Percentiles rank a stretch among this genome's conserved stretches.
phyloP scores from a whole-genome alignment of 2,113 vertebrate species.

The Eonycteris spelaea region DNA sequence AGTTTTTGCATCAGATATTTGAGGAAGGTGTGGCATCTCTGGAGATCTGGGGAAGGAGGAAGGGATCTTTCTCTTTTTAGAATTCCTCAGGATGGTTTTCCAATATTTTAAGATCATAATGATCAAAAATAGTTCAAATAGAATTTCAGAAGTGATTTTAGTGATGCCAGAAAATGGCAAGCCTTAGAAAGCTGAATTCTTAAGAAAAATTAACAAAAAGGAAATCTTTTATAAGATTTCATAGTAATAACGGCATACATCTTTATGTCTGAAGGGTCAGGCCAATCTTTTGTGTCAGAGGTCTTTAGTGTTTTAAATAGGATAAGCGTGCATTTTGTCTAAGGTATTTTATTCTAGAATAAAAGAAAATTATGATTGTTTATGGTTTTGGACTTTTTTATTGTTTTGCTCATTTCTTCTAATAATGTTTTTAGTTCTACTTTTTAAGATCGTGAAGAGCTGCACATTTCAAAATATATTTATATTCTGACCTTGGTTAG shows the following conservation, averaged over 20 bases:
- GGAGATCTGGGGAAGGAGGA: background rate
- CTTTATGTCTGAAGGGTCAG: background rate
- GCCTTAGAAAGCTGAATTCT: conserved; percentile 32
- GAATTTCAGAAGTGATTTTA: conserved; percentile 1
- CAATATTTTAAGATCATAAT: background rate
- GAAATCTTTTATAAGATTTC: background rate
- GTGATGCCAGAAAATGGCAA: background rate
- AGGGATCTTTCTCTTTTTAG: background rate
- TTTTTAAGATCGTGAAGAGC: background rate
- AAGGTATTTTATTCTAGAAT: conserved; percentile 38
- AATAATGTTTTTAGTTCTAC: background rate
- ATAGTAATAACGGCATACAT: background rate
- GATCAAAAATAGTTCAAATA: conserved; percentile 7
- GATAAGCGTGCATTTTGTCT: background rate
- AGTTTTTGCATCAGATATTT: background rate
- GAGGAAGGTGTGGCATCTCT: background rate
- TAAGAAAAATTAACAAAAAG: conserved; percentile 26
- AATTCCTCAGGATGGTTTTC: background rate
- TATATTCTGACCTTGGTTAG: conserved; percentile 60
- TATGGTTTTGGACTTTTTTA: background rate
- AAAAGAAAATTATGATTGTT: background rate
- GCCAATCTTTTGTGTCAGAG: background rate
- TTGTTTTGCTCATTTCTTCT: background rate
- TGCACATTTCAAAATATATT: conserved; percentile 53
- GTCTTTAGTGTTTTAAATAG: background rate